These are phyloP conservation scores for crab-eating macaque (Macaca fascicularis) DNA, from an alignment of 2,113 vertebrate genomes.

Conservation along the genomic window T2T-MFA8v1.1 NC_088380.1:116981501-116982000, in stretches of 20 bases:
- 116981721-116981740: not conserved
- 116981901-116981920: not conserved
- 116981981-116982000: not conserved
- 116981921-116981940: not conserved
- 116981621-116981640: not conserved
- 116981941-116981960: not conserved
- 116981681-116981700: not conserved
- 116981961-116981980: not conserved
- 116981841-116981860: not conserved
- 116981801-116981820: not conserved
- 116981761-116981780: not conserved
- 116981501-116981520: not conserved
- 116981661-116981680: not conserved
- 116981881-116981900: not conserved
- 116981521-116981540: not conserved
- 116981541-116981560: not conserved
- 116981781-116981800: not conserved
- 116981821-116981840: too few relatives aligned
- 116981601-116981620: not conserved
- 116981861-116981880: not conserved
- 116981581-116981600: not conserved
- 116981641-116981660: not conserved
- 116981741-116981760: not conserved
- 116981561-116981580: not conserved
- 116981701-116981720: not conserved